These are phyloP conservation scores for Lepetodrilus schrolli DNA, from an alignment of 2,888 invertebrate species.

Conservation along the genomic window DNA sequence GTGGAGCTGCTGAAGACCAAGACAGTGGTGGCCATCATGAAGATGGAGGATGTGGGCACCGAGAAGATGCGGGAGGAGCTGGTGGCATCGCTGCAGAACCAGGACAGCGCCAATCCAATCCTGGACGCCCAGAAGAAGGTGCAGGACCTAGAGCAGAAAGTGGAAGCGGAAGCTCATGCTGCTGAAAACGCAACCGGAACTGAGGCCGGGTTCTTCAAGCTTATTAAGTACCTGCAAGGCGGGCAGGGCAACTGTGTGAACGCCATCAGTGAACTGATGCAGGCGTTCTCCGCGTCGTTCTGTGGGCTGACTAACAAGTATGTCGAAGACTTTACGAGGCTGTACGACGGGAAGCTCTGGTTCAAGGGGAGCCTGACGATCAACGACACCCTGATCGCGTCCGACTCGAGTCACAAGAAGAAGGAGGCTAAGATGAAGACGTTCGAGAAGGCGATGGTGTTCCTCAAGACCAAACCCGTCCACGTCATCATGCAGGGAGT, in stretches of 20 bases:
- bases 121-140: constrained; percentile 31
- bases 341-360: constrained; percentile 42
- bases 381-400: constrained; percentile 48
- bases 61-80: constrained; percentile 51
- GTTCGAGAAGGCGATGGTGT: constrained; percentile 44
- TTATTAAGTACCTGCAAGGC: neutral
- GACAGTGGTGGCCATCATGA: constrained; percentile 57
- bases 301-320: constrained; percentile 48
- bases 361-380: constrained; percentile 51
- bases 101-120: constrained; percentile 31
- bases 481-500: constrained; percentile 43
- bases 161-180: neutral
- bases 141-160: constrained; percentile 8
- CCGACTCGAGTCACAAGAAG: constrained; percentile 48
- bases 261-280: constrained; percentile 31
- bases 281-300: constrained; percentile 50
- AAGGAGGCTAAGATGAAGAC: constrained; percentile 50
- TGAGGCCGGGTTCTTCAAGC: neutral
- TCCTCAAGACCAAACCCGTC: constrained; percentile 40
- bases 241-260: neutral
- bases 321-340: constrained; percentile 35
- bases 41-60: constrained; percentile 51
- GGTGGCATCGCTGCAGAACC: constrained; percentile 21
- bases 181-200: neutral
- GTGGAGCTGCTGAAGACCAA: constrained; percentile 50